A percentile compares a stretch with the other conserved stretches of the same genome.
Conservation (phyloP, 2,797 vertebrate species). For the Sebastes jordani region DNA sequence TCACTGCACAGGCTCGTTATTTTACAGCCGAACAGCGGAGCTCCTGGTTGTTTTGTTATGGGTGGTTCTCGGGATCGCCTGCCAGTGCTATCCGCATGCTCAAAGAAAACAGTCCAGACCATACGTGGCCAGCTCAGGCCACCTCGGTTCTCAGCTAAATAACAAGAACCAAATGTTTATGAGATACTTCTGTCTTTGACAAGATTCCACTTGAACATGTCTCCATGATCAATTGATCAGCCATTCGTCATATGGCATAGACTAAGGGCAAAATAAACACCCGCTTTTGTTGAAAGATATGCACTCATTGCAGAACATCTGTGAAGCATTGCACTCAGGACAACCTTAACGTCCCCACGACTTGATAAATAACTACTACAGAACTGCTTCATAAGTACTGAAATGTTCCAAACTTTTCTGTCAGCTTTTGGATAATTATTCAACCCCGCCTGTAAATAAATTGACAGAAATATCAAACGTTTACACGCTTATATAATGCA, state of each 20-base stretch:
- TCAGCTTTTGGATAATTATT: constrained; percentile 24
- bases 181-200: constrained; percentile 49
- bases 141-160: constrained; percentile 32
- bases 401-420: constrained; percentile 25
- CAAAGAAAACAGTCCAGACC: constrained; percentile 39
- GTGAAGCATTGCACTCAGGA: constrained; percentile 66
- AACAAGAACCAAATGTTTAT: constrained; percentile 76
- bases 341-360: constrained; percentile 49
- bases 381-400: constrained; percentile 14
- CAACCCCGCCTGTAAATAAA: constrained; percentile 13
- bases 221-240: constrained; percentile 62
- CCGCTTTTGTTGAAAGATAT: constrained; percentile 54
- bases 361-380: constrained; percentile 54
- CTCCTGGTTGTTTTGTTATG: constrained; percentile 67
- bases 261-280: constrained; percentile 63
- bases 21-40: constrained; percentile 34
- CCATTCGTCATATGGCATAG: constrained; percentile 53
- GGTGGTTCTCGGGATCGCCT: constrained; percentile 54
- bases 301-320: constrained; percentile 66
- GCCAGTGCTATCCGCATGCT: constrained; percentile 55
- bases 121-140: constrained; percentile 42
- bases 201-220: constrained; percentile 47
- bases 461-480: constrained; percentile 31
- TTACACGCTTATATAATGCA: constrained; percentile 9
- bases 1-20: constrained; percentile 25